Evolutionary conservation across 2,113 vertebrate genomes (phyloP).

Genomic region (Malurus elegans): DNA sequence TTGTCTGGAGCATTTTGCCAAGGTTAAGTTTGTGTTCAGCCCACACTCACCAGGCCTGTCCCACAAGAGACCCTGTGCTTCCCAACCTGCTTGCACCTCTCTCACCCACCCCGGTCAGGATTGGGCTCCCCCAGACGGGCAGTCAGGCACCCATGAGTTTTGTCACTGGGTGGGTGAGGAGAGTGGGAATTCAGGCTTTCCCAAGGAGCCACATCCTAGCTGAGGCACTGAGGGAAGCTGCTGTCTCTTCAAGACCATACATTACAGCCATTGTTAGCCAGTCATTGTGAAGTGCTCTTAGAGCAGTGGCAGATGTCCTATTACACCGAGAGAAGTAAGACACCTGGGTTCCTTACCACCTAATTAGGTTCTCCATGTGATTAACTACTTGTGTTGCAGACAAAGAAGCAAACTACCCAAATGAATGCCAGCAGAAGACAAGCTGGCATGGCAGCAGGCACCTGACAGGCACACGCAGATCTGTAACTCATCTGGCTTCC

Average conservation of each 20-base stretch:
- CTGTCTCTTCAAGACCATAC: slow-evolving; percentile 50
- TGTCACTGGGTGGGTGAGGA: background rate
- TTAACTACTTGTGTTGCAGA: slow-evolving; percentile 68
- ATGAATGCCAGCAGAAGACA: slow-evolving; percentile 59
- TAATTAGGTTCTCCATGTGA: slow-evolving; percentile 73
- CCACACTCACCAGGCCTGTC: accelerated
- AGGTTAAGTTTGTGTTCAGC: accelerated
- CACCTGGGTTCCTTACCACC: slow-evolving; percentile 71
- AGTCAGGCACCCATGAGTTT: background rate
- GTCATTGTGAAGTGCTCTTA: slow-evolving; percentile 61
- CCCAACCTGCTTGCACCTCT: background rate
- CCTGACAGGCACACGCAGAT: background rate
- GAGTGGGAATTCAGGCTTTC: background rate
- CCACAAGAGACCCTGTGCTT: background rate
- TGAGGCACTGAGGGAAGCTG: slow-evolving; percentile 1
- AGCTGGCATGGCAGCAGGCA: slow-evolving; percentile 57
- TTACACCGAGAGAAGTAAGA: slow-evolving; percentile 63
- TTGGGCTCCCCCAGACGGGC: background rate
- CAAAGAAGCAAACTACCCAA: slow-evolving; percentile 53
- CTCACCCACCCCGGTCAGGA: accelerated
- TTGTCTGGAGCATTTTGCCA: background rate
- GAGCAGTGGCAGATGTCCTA: slow-evolving; percentile 70
- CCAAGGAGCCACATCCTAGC: background rate
- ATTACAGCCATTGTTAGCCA: slow-evolving; percentile 70
- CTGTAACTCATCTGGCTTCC: slow-evolving; percentile 41